Evolutionary conservation across 2,797 vertebrate genomes (phyloP).

Genomic region (Sebastes reedi): DNA sequence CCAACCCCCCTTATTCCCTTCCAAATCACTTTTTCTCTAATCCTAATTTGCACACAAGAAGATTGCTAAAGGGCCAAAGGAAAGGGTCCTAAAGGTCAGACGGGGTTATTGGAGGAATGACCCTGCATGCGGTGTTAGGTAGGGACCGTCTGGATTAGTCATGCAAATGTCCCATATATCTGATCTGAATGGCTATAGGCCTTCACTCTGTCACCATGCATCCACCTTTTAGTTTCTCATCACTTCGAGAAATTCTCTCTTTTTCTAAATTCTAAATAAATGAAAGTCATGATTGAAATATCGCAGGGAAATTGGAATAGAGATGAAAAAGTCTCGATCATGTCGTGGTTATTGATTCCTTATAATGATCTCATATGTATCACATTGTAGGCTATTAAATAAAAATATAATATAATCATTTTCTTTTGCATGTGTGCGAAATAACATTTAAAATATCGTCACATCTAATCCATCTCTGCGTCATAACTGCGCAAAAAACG

Average conservation of each 20-base stretch:
- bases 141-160: conserved; percentile 73
- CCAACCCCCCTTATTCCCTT: not conserved
- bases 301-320: not conserved
- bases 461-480: not conserved
- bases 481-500: not conserved
- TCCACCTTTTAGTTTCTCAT: conserved; percentile 29
- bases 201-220: conserved; percentile 10
- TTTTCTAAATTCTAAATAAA: not conserved
- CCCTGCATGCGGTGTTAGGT: conserved; percentile 59
- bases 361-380: not conserved
- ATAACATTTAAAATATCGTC: not conserved
- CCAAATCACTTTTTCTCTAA: conserved; percentile 70
- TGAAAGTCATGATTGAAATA: not conserved
- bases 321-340: not conserved
- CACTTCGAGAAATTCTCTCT: not conserved
- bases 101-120: conserved; percentile 65
- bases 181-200: conserved; percentile 40
- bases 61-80: conserved; percentile 67
- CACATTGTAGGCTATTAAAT: not conserved
- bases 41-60: conserved; percentile 81
- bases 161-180: conserved; percentile 70
- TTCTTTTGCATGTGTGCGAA: not conserved
- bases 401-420: not conserved
- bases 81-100: conserved; percentile 73
- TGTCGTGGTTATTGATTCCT: not conserved